Percentiles rank a stretch among this genome's conserved stretches.
Conservation (phyloP, 2,113 vertebrate species). For the Eudyptes chrysolophus region DNA sequence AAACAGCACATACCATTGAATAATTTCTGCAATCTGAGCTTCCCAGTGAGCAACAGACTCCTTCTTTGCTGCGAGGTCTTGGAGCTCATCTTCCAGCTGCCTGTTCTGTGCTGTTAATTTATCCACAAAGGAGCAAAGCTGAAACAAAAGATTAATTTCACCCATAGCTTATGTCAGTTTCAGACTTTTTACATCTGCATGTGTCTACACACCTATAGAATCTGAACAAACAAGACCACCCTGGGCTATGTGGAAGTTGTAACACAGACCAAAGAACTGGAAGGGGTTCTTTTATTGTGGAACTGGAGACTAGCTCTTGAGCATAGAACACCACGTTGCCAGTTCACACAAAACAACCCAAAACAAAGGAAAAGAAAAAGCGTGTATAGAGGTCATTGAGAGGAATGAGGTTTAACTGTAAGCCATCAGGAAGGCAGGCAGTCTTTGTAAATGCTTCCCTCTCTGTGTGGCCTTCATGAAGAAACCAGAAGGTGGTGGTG, state of each 20-base stretch:
- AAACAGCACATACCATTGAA: conserved; percentile 86
- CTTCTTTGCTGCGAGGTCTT: conserved; percentile 90
- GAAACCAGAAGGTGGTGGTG: not conserved
- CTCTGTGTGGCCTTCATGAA: not conserved
- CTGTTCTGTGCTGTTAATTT: conserved; percentile 90
- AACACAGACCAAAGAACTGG: not conserved
- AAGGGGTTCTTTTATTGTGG: not conserved
- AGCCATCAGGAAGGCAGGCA: not conserved
- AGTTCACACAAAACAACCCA: not conserved
- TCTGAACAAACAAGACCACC: not conserved
- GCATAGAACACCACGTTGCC: not conserved
- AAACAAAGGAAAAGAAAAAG: not conserved
- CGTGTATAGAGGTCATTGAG: not conserved
- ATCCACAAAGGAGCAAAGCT: conserved; percentile 93
- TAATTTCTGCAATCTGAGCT: conserved; percentile 98
- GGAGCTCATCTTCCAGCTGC: conserved; percentile 92
- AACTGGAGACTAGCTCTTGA: not conserved
- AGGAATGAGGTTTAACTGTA: not conserved
- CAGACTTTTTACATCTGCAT: not conserved
- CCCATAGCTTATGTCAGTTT: not conserved
- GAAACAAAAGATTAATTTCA: conserved; percentile 6
- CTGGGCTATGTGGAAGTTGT: not conserved
- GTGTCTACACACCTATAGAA: not conserved
- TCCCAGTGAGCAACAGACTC: conserved; percentile 98
- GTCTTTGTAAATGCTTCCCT: not conserved